Conservation (phyloP, 2,113 vertebrate genomes). For the Lamprotornis superbus region DNA sequence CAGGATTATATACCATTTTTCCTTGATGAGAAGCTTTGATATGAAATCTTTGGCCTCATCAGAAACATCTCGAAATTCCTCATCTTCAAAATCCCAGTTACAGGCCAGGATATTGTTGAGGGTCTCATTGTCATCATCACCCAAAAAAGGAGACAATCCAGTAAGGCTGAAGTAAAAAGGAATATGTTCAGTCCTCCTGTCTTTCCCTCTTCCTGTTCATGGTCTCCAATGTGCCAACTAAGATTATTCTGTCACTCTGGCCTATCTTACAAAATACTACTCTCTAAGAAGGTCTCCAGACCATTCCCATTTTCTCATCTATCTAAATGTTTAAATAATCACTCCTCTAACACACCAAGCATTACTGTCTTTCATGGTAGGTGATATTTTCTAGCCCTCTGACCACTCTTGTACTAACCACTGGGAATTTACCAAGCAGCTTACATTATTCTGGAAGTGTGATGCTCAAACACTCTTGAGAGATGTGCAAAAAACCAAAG, state of each 20-base stretch:
- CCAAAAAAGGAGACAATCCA: slow-evolving; percentile 94
- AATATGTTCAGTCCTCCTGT: not conserved
- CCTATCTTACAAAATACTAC: not conserved
- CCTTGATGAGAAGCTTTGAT: slow-evolving; percentile 91
- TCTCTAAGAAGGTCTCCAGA: not conserved
- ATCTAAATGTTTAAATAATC: not conserved
- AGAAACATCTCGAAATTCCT: slow-evolving; percentile 87
- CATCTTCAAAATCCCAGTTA: slow-evolving; percentile 92
- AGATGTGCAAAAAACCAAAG: not conserved
- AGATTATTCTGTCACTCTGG: not conserved
- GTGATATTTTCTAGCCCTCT: not conserved
- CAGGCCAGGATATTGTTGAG: slow-evolving; percentile 94
- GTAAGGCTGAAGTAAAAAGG: slow-evolving; percentile 80
- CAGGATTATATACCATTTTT: slow-evolving; percentile 83
- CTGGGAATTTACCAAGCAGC: not conserved
- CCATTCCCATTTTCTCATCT: not conserved
- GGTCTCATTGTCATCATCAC: slow-evolving; percentile 93
- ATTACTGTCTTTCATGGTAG: not conserved
- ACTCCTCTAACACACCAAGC: not conserved
- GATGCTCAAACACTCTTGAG: not conserved
- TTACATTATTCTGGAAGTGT: not conserved
- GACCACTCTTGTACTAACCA: not conserved
- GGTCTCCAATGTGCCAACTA: not conserved
- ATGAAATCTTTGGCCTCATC: slow-evolving; percentile 95
- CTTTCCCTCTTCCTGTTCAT: not conserved